Conservation (phyloP, 2,113 vertebrate genomes). For the Pluvianellus socialis region DNA sequence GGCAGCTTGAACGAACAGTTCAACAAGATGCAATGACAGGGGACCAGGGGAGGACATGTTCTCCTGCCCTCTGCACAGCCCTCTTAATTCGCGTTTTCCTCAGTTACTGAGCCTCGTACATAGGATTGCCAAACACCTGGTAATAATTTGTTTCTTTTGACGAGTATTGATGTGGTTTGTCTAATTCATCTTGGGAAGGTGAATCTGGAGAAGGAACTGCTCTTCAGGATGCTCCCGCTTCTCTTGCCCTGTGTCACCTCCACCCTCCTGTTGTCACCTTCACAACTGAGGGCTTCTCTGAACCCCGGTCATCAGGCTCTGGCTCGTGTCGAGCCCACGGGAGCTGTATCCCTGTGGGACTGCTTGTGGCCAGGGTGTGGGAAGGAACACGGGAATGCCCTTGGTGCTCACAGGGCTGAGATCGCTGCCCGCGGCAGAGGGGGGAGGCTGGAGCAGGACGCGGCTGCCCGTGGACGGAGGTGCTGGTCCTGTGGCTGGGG, state of each 20-base stretch:
- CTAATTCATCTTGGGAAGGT: neutral
- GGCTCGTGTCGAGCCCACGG: fast-evolving
- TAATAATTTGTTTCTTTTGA: neutral
- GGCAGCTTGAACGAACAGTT: neutral
- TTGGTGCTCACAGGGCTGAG: neutral
- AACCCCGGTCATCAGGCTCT: fast-evolving
- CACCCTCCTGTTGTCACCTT: neutral
- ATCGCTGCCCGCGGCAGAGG: fast-evolving
- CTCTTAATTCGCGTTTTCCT: neutral
- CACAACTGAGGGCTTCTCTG: neutral
- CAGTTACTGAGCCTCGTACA: neutral
- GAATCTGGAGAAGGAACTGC: neutral
- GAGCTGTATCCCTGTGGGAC: too few relatives aligned
- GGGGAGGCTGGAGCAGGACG: neutral
- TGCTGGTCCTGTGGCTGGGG: neutral
- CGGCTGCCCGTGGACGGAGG: neutral
- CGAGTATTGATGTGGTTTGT: neutral
- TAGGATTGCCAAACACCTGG: neutral
- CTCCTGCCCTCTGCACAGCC: neutral
- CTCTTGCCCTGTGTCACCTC: neutral
- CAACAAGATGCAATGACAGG: too few relatives aligned
- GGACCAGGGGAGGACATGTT: neutral
- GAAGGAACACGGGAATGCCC: neutral
- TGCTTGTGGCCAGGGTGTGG: neutral
- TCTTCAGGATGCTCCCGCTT: neutral